These are phyloP conservation scores for Ladona fulva DNA, from an alignment of 1,140 invertebrate species.

Conservation along the genomic window DNA sequence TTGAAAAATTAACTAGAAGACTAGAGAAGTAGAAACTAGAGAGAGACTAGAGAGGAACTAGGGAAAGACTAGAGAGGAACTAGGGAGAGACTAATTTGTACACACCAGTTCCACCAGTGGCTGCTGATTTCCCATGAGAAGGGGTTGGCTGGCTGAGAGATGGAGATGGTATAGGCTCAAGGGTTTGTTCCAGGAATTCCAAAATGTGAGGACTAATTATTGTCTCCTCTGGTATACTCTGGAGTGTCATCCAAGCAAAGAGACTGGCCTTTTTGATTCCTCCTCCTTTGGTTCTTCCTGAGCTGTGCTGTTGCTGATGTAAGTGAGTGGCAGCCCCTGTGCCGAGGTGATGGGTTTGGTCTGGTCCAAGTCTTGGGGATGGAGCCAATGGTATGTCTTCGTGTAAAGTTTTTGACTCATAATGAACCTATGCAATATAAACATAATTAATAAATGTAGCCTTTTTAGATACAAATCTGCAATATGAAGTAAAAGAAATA, in stretches of 20 bases:
- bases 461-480: too few species aligned
- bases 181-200: conserved; percentile 87
- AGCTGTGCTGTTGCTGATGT: conserved; percentile 19
- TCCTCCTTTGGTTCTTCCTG: background rate
- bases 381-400: conserved; percentile 42
- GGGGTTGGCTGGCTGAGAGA: background rate
- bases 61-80: too few species aligned
- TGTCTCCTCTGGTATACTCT: conserved; percentile 92
- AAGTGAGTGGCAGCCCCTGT: background rate
- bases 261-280: conserved; percentile 83
- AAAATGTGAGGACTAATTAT: conserved; percentile 90
- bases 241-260: conserved; percentile 91
- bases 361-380: conserved; percentile 32
- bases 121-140: background rate
- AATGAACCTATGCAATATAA: conserved; percentile 53
- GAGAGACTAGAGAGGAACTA: too few species aligned
- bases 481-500: too few species aligned
- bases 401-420: conserved; percentile 70
- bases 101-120: background rate
- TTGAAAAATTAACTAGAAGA: too few species aligned
- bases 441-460: too few species aligned
- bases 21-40: too few species aligned
- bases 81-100: too few species aligned
- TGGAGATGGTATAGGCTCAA: conserved; percentile 77
- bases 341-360: conserved; percentile 26